Evolutionary conservation across 2,113 vertebrate species (phyloP).

Genomic region (Brachyhypopomus gauderio): DNA sequence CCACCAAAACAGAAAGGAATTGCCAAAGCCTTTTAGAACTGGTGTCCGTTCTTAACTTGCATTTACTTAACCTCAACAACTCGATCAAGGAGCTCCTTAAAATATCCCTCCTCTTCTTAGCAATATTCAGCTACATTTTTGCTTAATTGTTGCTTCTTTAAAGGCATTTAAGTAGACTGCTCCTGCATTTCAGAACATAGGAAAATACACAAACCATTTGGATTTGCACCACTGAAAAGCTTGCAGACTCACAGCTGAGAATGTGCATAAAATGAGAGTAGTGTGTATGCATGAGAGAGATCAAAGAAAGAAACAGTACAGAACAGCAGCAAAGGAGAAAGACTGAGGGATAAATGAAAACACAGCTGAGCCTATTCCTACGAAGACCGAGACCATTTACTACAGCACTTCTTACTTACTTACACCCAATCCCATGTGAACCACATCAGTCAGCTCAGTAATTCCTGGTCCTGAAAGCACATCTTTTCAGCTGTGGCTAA

Average conservation of each 20-base stretch:
- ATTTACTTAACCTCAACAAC: background rate
- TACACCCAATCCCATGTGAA: background rate
- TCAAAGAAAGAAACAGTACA: no score
- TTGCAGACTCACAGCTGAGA: background rate
- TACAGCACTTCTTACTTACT: conserved; percentile 20
- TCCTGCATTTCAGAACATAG: background rate
- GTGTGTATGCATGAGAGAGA: background rate
- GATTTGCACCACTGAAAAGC: background rate
- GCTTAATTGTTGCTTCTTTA: background rate
- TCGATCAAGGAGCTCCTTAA: background rate
- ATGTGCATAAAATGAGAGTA: conserved; percentile 2
- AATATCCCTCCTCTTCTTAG: background rate
- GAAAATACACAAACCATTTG: background rate
- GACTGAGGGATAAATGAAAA: background rate
- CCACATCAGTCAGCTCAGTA: background rate
- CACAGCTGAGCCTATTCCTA: background rate
- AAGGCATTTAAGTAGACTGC: background rate
- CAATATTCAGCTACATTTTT: background rate
- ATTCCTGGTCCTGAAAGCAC: no score
- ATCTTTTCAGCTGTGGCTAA: no score
- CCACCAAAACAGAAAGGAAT: no score
- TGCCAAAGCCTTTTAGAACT: background rate
- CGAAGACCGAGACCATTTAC: background rate
- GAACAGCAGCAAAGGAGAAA: background rate
- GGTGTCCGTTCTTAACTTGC: background rate